A percentile compares a stretch with the other conserved stretches of the same genome.
Conservation (phyloP, 2,888 invertebrate genomes). For the Drosophila setosimentum region DNA sequence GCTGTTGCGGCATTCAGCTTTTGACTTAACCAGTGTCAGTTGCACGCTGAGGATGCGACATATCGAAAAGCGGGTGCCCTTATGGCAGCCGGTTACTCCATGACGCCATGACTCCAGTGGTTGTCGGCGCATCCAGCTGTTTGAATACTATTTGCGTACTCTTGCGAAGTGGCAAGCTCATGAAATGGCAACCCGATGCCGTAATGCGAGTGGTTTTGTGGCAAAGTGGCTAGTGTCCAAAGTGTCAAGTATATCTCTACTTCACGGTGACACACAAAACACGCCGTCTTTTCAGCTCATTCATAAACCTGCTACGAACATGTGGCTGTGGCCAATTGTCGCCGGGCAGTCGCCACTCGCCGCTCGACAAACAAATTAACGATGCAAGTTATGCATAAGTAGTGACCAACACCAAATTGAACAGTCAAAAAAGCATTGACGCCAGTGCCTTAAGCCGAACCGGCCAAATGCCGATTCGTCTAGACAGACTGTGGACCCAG, state of each 20-base stretch:
- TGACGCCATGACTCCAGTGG: slow-evolving; percentile 10
- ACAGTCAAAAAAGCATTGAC: slow-evolving; percentile 20
- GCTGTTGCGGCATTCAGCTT: slow-evolving; percentile 13
- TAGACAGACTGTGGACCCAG: slow-evolving; percentile 38
- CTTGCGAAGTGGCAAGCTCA: slow-evolving; percentile 27
- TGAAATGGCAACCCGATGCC: slow-evolving; percentile 38
- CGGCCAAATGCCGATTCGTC: slow-evolving; percentile 34
- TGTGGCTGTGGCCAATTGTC: slow-evolving; percentile 19
- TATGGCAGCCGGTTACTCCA: slow-evolving; percentile 4
- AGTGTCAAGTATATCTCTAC: slow-evolving; percentile 22
- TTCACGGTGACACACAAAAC: slow-evolving; percentile 23
- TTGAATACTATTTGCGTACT: slow-evolving; percentile 40
- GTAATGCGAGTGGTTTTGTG: slow-evolving; percentile 38
- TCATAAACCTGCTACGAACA: not conserved
- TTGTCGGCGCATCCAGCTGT: slow-evolving; percentile 18
- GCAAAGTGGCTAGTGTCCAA: slow-evolving; percentile 29
- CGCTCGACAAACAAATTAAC: slow-evolving; percentile 54
- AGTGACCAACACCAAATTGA: slow-evolving; percentile 24
- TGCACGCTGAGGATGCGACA: slow-evolving; percentile 33
- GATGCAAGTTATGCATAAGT: slow-evolving; percentile 60
- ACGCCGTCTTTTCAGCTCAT: slow-evolving; percentile 5
- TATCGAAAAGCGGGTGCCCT: not conserved
- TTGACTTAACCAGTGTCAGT: slow-evolving; percentile 23
- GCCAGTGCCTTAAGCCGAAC: slow-evolving; percentile 11
- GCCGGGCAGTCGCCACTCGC: slow-evolving; percentile 21